Conservation (phyloP, 2,797 vertebrate species). For the Sternotherus odoratus region DNA sequence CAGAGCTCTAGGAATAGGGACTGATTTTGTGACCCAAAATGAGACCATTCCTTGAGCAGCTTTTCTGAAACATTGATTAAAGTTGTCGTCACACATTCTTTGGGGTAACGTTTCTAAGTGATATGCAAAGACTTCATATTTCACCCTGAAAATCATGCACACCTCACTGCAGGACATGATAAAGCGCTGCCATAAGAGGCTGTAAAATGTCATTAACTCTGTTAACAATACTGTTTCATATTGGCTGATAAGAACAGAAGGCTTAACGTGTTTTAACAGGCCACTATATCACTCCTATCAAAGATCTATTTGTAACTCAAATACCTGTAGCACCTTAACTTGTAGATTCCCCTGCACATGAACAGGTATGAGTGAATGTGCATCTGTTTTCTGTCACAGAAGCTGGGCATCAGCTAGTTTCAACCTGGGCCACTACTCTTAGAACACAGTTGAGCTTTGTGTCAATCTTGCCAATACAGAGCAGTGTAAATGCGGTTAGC, state of each 20-base stretch:
- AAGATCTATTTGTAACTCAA: not conserved
- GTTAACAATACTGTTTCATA: not conserved
- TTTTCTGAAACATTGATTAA: not conserved
- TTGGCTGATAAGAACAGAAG: not conserved
- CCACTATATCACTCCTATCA: not conserved
- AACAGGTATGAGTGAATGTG: accelerated
- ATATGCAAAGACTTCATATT: not conserved
- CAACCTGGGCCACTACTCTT: not conserved
- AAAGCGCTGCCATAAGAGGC: not conserved
- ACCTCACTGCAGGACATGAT: not conserved
- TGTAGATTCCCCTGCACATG: not conserved
- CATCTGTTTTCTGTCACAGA: accelerated
- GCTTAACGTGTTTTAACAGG: not conserved
- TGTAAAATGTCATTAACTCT: not conserved
- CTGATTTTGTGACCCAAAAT: not conserved
- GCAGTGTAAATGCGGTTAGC: not conserved
- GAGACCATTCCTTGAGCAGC: not conserved
- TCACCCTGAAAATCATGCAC: not conserved
- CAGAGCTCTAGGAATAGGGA: not conserved
- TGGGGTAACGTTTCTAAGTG: not conserved
- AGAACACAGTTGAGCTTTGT: not conserved
- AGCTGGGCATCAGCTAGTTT: not conserved
- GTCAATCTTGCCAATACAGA: not conserved
- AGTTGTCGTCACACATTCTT: not conserved
- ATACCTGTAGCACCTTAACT: not conserved